Evolutionary conservation across 23 tunicate genomes (phyloP).

Genomic region (Diplosoma virens): DNA sequence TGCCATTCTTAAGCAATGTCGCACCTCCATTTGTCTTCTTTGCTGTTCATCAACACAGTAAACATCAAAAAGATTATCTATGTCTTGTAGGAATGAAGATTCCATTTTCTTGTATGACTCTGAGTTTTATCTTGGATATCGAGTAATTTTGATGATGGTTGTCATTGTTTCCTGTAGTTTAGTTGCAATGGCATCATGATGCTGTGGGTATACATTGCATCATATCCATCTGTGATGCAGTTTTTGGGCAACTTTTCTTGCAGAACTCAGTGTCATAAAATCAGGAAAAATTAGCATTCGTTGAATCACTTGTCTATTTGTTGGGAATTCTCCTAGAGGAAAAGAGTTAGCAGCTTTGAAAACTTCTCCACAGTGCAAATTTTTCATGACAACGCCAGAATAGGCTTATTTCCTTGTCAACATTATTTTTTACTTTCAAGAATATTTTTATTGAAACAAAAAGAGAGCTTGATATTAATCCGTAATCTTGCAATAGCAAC

Average conservation of each 20-base stretch:
- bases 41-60: conserved; percentile 10
- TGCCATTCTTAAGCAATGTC: conserved; percentile 9
- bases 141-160: not conserved
- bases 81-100: not conserved
- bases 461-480: not conserved
- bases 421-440: not conserved
- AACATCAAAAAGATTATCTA: conserved; percentile 11
- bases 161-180: not conserved
- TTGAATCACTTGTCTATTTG: conserved; percentile 13
- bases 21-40: conserved; percentile 6
- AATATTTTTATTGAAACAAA: not conserved
- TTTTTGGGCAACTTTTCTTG: not conserved
- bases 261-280: not conserved
- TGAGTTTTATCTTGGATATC: not conserved
- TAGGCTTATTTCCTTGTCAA: conserved; percentile 4
- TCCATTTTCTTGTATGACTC: not conserved
- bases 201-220: conserved; percentile 7
- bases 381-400: not conserved
- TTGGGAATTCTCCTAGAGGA: not conserved
- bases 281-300: conserved; percentile 3
- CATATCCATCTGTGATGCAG: conserved; percentile 13
- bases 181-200: not conserved
- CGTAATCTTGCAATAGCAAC: not conserved
- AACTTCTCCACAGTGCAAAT: conserved; percentile 17
- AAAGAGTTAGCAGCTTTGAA: not conserved